These are phyloP conservation scores for Camelus dromedarius DNA, from an alignment of 2,113 vertebrate genomes.

Conservation along the genomic window DNA sequence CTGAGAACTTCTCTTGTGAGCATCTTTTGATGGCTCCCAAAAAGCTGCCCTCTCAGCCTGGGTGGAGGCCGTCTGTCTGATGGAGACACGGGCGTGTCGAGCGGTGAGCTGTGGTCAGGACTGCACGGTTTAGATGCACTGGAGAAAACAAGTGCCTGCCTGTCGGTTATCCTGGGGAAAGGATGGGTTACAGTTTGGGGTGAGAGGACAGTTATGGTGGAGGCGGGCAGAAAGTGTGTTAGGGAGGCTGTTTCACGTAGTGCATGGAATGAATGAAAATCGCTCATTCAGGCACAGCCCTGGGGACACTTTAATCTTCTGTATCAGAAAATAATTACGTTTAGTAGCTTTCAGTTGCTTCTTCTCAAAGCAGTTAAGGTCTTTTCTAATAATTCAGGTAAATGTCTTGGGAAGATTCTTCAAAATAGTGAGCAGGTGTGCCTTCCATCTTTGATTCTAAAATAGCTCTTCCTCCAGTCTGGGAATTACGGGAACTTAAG, in stretches of 20 bases:
- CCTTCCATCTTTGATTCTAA: neutral
- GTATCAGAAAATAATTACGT: neutral
- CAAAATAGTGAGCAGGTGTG: neutral
- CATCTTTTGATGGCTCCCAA: neutral
- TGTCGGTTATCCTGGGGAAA: neutral
- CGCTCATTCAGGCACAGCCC: neutral
- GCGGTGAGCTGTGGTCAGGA: neutral
- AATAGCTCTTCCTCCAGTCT: neutral
- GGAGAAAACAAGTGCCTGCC: neutral
- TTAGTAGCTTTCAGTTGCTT: neutral
- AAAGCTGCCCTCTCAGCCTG: neutral
- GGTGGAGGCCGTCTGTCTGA: neutral
- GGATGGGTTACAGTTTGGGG: neutral
- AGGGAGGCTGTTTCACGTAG: neutral
- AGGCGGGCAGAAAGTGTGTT: neutral
- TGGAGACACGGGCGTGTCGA: neutral
- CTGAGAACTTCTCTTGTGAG: neutral
- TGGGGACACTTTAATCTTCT: neutral
- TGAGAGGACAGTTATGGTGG: neutral
- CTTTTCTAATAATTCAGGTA: neutral
- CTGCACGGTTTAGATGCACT: neutral
- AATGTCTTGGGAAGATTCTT: neutral
- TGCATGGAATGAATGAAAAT: neutral
- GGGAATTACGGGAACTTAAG: neutral
- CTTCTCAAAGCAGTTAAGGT: neutral